A percentile compares a stretch with the other conserved stretches of the same genome.
These are phyloP conservation scores for Emydocephalus ijimae DNA, from an alignment of 2,113 vertebrate genomes.

Conservation along the genomic window DNA sequence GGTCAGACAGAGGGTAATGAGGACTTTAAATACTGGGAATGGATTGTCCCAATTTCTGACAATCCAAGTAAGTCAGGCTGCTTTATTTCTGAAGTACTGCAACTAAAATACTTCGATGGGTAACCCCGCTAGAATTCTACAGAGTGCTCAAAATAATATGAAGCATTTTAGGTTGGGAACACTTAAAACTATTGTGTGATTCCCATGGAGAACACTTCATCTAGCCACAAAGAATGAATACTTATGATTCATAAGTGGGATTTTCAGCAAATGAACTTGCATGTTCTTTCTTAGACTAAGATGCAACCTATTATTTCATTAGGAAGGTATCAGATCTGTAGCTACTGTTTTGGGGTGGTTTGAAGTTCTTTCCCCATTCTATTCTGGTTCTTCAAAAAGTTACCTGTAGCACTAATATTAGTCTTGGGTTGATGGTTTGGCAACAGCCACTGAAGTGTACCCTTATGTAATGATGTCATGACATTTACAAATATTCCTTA, in stretches of 20 bases:
- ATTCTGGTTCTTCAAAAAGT: constrained; percentile 50
- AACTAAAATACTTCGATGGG: constrained; percentile 56
- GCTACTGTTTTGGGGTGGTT: constrained; percentile 52
- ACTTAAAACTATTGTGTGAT: constrained; percentile 47
- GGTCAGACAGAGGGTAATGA: constrained; percentile 69
- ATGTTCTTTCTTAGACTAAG: constrained; percentile 45
- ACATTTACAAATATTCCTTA: not conserved
- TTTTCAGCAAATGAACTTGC: constrained; percentile 53
- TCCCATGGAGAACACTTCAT: constrained; percentile 43
- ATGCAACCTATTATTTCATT: constrained; percentile 62
- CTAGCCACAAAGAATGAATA: constrained; percentile 47
- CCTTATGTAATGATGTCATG: not conserved
- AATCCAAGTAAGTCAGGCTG: constrained; percentile 58
- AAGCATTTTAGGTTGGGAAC: constrained; percentile 47
- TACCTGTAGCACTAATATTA: constrained; percentile 57
- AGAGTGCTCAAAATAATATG: constrained; percentile 52
- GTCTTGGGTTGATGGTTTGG: constrained; percentile 48
- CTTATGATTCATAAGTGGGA: constrained; percentile 40
- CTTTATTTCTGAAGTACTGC: constrained; percentile 59
- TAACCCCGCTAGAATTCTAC: constrained; percentile 55
- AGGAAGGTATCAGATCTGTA: constrained; percentile 35
- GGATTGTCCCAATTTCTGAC: constrained; percentile 62
- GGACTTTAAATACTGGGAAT: constrained; percentile 52
- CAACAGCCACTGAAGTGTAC: constrained; percentile 9
- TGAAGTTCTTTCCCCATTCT: constrained; percentile 43